Evolutionary conservation across 2,113 vertebrate species (phyloP).

Genomic region (Odobenus rosmarus): DNA sequence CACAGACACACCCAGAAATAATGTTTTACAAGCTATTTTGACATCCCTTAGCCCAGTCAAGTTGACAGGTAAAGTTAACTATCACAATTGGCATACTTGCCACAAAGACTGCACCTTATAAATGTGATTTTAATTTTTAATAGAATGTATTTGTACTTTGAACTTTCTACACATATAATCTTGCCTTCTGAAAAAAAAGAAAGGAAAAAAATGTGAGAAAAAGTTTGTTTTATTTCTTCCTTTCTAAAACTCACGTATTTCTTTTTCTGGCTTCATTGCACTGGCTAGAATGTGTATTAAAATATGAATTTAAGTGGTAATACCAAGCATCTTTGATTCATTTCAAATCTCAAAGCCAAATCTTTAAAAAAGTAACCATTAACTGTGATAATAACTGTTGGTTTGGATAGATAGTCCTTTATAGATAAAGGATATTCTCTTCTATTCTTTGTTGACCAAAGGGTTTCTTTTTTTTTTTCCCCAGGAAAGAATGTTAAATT

Average conservation of each 20-base stretch:
- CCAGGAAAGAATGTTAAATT: not conserved
- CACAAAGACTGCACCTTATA: not conserved
- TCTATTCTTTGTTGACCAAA: slow-evolving; percentile 19
- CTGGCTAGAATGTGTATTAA: not conserved
- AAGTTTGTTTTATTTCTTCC: not conserved
- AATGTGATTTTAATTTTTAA: not conserved
- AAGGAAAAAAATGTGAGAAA: not conserved
- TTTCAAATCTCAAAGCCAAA: slow-evolving; percentile 15
- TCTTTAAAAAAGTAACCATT: not conserved
- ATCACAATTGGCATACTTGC: not conserved
- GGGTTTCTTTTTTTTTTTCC: not conserved
- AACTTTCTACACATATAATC: not conserved
- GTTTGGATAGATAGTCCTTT: not conserved
- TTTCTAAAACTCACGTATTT: not conserved
- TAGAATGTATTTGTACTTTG: not conserved
- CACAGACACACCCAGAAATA: not conserved
- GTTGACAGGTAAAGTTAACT: not conserved
- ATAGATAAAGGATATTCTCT: not conserved
- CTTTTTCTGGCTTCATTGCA: not conserved
- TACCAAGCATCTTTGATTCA: not conserved
- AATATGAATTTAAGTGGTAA: slow-evolving; percentile 3
- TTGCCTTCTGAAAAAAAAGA: not conserved
- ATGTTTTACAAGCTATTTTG: not conserved
- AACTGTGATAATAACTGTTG: not conserved
- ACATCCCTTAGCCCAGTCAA: not conserved